These are phyloP conservation scores for Gavialis gangeticus DNA, from an alignment of 2,113 vertebrate genomes.

Conservation along the genomic window DNA sequence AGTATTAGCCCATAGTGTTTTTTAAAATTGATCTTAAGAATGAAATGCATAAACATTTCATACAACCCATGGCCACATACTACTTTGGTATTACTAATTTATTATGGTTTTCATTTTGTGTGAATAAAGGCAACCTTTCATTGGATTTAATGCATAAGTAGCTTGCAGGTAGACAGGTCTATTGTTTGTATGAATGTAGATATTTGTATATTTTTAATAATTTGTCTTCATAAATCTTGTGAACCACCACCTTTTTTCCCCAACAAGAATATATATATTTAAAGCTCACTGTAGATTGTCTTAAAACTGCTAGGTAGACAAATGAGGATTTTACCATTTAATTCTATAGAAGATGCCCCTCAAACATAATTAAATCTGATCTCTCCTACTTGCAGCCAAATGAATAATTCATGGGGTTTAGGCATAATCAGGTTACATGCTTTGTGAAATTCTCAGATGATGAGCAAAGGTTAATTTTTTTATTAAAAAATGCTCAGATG, in stretches of 20 bases:
- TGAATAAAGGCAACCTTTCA: not conserved
- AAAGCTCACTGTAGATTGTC: not conserved
- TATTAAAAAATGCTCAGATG: conserved; percentile 32
- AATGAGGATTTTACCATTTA: conserved; percentile 52
- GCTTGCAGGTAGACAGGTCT: not conserved
- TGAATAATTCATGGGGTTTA: conserved; percentile 74
- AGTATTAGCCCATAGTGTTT: conserved; percentile 10
- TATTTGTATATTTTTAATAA: conserved; percentile 33
- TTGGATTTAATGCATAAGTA: conserved; percentile 17
- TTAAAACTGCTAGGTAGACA: conserved; percentile 60
- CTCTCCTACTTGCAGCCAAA: conserved; percentile 58
- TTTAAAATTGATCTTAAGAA: conserved; percentile 55
- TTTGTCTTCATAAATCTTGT: not conserved
- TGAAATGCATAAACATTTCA: conserved; percentile 24
- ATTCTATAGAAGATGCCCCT: conserved; percentile 64
- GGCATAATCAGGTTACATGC: conserved; percentile 66
- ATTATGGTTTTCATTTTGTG: conserved; percentile 19
- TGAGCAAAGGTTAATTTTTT: conserved; percentile 67
- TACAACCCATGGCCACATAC: not conserved
- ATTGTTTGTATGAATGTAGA: not conserved
- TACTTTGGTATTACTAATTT: conserved; percentile 46
- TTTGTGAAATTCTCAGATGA: conserved; percentile 69
- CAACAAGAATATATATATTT: not conserved
- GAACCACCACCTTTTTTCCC: not conserved
- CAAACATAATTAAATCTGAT: conserved; percentile 74